These are phyloP conservation scores for Aphelinus atriplicis DNA, from an alignment of 1,140 invertebrate genomes.

Conservation along the genomic window DNA sequence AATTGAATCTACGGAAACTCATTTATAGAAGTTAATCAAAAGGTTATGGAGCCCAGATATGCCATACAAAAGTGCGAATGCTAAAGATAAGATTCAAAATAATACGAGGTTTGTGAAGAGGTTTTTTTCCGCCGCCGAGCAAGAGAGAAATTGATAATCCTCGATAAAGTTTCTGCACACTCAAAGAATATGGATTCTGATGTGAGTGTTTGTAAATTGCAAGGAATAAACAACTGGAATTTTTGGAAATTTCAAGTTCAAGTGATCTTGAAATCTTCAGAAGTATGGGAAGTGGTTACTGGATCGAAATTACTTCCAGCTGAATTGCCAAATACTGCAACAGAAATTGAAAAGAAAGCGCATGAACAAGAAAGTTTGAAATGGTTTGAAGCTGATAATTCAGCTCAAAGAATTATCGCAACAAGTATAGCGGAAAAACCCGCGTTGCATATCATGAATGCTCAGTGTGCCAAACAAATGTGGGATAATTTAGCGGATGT, in stretches of 20 bases:
- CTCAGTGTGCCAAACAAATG: conserved; percentile 48
- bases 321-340: not conserved
- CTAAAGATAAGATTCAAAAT: no score
- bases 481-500: conserved; percentile 36
- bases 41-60: no score
- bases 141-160: no score
- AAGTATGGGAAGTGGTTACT: conserved; percentile 31
- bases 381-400: conserved; percentile 27
- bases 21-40: no score
- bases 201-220: not conserved
- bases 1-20: no score
- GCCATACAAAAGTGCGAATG: no score
- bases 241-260: conserved; percentile 44
- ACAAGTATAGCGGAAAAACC: conserved; percentile 43
- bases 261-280: conserved; percentile 37
- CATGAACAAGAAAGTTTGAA: not conserved
- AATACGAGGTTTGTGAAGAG: no score
- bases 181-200: no score
- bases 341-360: not conserved
- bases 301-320: conserved; percentile 9
- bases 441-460: conserved; percentile 50
- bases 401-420: conserved; percentile 48
- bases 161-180: no score
- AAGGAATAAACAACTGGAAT: not conserved
- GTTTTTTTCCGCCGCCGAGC: no score